Evolutionary conservation across 2,888 invertebrate species (phyloP).

Genomic region (Melanchra persicariae): DNA sequence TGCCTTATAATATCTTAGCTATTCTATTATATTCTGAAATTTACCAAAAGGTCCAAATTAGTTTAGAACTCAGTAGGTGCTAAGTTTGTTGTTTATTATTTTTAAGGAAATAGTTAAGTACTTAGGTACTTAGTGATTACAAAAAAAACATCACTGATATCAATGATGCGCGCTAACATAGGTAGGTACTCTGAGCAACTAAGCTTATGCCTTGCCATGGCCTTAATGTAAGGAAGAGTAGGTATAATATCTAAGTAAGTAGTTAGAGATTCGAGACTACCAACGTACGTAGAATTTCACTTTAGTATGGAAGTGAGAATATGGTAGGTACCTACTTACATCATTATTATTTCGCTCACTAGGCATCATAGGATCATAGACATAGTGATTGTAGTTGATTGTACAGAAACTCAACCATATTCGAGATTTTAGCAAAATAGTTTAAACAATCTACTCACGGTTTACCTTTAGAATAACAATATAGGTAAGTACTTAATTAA

Average conservation of each 20-base stretch:
- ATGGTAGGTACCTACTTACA: neutral
- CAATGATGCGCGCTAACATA: neutral
- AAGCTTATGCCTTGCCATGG: constrained; percentile 32
- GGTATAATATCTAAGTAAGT: constrained; percentile 33
- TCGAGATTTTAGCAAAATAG: neutral
- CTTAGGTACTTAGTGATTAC: no score
- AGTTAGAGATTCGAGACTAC: constrained; percentile 12
- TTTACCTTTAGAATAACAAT: neutral
- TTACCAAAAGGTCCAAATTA: neutral
- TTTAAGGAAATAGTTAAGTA: neutral
- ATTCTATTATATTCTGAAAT: neutral
- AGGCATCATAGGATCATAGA: no score
- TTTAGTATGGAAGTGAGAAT: constrained; percentile 22
- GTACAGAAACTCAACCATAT: neutral
- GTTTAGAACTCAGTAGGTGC: neutral
- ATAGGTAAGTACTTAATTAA: no score
- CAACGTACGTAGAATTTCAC: constrained; percentile 22
- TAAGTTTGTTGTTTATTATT: neutral
- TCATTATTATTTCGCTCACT: neutral
- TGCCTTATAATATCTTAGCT: constrained; percentile 3
- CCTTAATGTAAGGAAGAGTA: constrained; percentile 50
- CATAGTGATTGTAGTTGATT: no score
- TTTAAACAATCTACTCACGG: neutral
- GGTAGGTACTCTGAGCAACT: constrained; percentile 1
- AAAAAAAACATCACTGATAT: constrained; percentile 13